Evolutionary conservation across 2,888 invertebrate species (phyloP), one percentile per base, ranked within the genome.

Genomic region (Plutella xylostella): DNA sequence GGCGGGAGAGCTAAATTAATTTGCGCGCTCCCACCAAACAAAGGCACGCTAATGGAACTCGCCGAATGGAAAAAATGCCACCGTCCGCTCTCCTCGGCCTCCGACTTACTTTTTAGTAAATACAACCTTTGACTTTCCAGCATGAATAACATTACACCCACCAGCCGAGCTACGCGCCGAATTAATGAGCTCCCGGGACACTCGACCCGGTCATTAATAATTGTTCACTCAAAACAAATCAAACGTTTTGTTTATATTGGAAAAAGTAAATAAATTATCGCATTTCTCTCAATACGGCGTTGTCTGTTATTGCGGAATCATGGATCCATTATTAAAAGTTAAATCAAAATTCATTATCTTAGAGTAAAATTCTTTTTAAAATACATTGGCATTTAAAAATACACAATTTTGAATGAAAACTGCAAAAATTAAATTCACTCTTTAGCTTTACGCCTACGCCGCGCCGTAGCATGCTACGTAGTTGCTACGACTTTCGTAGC

Each of bases 41-140:
- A 83, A 82, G 83, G 82, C 82, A 72, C 82, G 83, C 83, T 83
- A 83, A 83, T 83, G 83, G 83, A 83, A 83, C 80, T 79, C 82
- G 82, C 74, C 82, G 82, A 83, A 83, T 82, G 78, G 83, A 83
- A 80, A 83, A 83, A 83, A 83, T 83, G 83, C 83, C 83, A 82
- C 82, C 83, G 83, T 80, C 80, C 83, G 79, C 78, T 80, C 79
- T 78, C 72, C 65, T 72, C 68, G 69, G 78, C 72, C 65, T 72
- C 68, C 69, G 78, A 76, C 79, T 78, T 76, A 72, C 73, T 72
- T 77, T 78, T 77, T 69, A 68, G 72, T 67, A 74, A 79, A 79
- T 72, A 79, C 76, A 80, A 80, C 83, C 83, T 83, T 82, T 83
- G 83, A 80, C 82, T 80, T 74, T 74, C 71, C 67, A 72, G 72